A percentile compares a stretch with the other conserved stretches of the same genome.
phyloP scores from a whole-genome alignment of 1,140 invertebrate species.

The Drosophila kanapiae region DNA sequence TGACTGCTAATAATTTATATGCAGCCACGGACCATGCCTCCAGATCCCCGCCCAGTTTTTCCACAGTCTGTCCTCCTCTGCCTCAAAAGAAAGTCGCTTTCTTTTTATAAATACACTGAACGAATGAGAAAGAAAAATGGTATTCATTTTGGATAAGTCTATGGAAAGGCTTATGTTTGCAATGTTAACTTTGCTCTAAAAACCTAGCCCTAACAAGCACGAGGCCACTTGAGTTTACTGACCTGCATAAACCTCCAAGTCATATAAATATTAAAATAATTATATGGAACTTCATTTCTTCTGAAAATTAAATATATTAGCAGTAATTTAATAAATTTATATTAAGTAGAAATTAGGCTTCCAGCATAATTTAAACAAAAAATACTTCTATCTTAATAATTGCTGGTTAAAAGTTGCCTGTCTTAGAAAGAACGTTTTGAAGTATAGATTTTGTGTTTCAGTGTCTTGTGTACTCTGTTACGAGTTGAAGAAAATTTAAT shows the following conservation, averaged over 20 bases:
- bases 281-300: not conserved
- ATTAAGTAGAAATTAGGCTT: not conserved
- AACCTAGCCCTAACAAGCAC: too few relatives aligned
- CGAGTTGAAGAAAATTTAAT: conserved; percentile 46
- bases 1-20: conserved; percentile 84
- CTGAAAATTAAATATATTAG: not conserved
- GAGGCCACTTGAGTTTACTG: too few relatives aligned
- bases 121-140: not conserved
- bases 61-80: conserved; percentile 26
- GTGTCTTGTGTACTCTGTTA: conserved; percentile 7
- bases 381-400: not conserved
- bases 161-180: not conserved
- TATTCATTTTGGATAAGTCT: too few relatives aligned
- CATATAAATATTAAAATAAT: not conserved
- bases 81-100: conserved; percentile 45
- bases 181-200: too few relatives aligned
- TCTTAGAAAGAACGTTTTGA: not conserved
- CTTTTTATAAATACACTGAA: conserved; percentile 17
- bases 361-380: not conserved
- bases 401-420: not conserved
- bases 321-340: too few relatives aligned
- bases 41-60: conserved; percentile 25
- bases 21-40: conserved; percentile 61
- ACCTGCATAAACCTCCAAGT: too few relatives aligned
- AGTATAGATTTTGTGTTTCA: not conserved